Evolutionary conservation across 2,797 vertebrate species (phyloP), one percentile per base, ranked within the genome.

Genomic region (Furcifer pardalis): DNA sequence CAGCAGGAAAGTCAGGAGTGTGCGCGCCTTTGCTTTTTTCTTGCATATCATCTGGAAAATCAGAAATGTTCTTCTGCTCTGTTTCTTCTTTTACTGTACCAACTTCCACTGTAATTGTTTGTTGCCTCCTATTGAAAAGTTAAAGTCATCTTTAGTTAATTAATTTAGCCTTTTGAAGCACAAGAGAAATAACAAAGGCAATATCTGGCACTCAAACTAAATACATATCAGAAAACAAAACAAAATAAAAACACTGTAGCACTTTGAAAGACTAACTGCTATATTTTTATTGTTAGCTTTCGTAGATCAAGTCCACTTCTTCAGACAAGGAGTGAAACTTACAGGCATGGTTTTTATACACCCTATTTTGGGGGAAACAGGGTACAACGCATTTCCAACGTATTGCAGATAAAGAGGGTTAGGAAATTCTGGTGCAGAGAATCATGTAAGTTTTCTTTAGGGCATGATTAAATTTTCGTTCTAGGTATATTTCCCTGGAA

Each of bases 11-110:
- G 91, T 97, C 94, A 80, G 98, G 77, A 30, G 77, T 90, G 87
- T 98, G 97, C n/a, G 92, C 94, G 82, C 97, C 97, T 91, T 91
- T 94, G 91, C 94, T 97, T 90, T 90, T 95, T 89, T 97, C 94
- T 3, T 95, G 96, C 89, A 96, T 76, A 63, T 91, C 86, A 46
- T 96, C 97, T 2, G 94, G 93, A 86, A 92, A 42, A 32, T 63
- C 25, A 1, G 32, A 1, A 0, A 7, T 35, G 4, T 89, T n/a
- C n/a, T 69, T 87, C 30, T 84, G 90, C 62, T 89, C 91, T 78
- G 88, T 91, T 49, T 73, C 83, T 62, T 87, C 52, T 60, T 76
- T 62, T 12, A 77, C 82, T 1, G 27, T 44, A 21, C 1, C 69
- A 56, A n/a, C 5, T 59, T 90, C 90, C 23, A 44, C 42, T 65